Conservation (phyloP, 2,113 vertebrate species). For the Haliaeetus leucogaster region DNA sequence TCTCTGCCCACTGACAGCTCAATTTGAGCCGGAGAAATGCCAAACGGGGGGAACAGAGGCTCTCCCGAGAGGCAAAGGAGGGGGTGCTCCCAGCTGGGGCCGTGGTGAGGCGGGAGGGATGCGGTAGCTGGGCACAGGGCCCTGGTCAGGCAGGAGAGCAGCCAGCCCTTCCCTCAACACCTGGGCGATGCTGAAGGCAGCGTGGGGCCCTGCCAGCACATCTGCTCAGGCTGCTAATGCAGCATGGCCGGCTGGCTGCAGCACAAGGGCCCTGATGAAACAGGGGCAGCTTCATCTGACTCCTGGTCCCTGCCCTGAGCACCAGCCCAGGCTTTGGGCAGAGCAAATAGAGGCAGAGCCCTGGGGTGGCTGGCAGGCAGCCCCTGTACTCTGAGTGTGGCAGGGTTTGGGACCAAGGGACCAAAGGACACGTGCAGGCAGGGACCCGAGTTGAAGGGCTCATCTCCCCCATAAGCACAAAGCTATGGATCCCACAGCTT, state of each 20-base stretch:
- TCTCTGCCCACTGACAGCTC: constrained; percentile 37
- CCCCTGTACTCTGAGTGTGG: background rate
- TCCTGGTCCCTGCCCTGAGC: background rate
- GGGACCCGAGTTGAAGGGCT: rapidly evolving
- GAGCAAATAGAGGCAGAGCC: background rate
- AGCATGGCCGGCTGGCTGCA: rapidly evolving
- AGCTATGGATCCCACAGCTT: background rate
- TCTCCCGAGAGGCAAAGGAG: background rate
- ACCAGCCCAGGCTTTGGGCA: background rate
- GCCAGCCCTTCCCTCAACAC: background rate
- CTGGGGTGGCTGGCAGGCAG: background rate
- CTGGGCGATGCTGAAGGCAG: background rate
- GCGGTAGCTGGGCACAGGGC: background rate
- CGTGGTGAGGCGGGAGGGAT: background rate
- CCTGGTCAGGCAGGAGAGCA: background rate
- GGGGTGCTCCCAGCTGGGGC: background rate
- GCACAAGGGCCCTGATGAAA: background rate
- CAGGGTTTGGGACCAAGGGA: background rate
- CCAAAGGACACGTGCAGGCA: background rate
- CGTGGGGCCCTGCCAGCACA: rapidly evolving
- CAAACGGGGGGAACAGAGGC: background rate
- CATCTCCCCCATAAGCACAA: background rate
- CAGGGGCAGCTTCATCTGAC: background rate
- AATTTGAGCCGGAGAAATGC: background rate
- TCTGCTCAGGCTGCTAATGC: background rate